phyloP scores from a whole-genome alignment of 2,113 vertebrate species.

The Crotalus helleri region DNA sequence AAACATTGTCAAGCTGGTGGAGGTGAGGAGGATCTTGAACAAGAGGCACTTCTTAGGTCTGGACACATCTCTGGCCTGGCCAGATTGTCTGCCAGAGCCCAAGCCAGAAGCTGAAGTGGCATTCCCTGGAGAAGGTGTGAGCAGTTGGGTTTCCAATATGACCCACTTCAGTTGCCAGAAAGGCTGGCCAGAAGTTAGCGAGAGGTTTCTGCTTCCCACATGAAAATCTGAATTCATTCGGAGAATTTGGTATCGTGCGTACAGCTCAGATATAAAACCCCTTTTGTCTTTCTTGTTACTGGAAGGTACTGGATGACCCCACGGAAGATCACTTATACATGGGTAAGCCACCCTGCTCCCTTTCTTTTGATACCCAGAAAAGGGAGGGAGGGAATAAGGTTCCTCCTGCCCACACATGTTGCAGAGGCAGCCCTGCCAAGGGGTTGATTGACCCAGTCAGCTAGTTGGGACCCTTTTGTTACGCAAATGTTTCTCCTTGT shows the following conservation, averaged over 20 bases:
- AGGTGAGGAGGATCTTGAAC: constrained; percentile 71
- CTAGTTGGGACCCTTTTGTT: neutral
- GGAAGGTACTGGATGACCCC: constrained; percentile 95
- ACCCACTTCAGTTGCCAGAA: neutral
- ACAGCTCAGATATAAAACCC: neutral
- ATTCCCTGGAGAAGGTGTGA: neutral
- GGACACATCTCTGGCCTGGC: too few relatives aligned
- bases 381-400: neutral
- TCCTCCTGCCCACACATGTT: neutral
- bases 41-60: too few relatives aligned
- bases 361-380: rapidly evolving
- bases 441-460: neutral
- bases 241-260: neutral
- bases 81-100: too few relatives aligned
- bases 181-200: neutral
- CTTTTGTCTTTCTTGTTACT: constrained; percentile 19
- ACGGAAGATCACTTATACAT: constrained; percentile 98
- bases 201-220: neutral
- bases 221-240: neutral
- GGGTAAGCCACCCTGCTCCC: constrained; percentile 75
- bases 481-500: rapidly evolving
- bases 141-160: neutral
- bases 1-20: constrained; percentile 95
- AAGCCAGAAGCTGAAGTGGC: neutral
- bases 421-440: neutral